Evolutionary conservation across 2,797 vertebrate species (phyloP).

Genomic region (Natrix natrix): DNA sequence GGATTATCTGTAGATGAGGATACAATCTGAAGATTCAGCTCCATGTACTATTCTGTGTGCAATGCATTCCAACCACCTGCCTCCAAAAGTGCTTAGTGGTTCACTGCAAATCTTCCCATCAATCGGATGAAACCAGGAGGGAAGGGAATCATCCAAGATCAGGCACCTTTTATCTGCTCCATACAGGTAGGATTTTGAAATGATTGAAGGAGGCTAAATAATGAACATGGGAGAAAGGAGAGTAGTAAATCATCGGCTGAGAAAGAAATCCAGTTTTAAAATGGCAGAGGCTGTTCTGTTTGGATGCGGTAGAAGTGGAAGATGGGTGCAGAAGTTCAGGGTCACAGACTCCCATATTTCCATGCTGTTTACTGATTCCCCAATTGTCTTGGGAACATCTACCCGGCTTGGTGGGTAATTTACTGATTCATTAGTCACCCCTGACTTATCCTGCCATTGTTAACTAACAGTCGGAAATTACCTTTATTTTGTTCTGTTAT

Average conservation of each 20-base stretch:
- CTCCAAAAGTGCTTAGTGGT: background rate
- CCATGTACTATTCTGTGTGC: background rate
- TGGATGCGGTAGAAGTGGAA: background rate
- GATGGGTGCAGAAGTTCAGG: background rate
- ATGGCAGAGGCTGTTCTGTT: background rate
- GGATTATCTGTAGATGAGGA: background rate
- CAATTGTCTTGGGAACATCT: background rate
- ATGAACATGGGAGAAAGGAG: background rate
- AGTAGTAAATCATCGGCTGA: background rate
- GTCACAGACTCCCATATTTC: background rate
- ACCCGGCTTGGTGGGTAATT: slow-evolving; percentile 1
- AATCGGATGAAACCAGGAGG: background rate
- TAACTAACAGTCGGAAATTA: slow-evolving; percentile 54
- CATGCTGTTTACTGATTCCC: background rate
- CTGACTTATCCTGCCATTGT: slow-evolving; percentile 30
- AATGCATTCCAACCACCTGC: background rate
- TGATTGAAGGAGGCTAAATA: background rate
- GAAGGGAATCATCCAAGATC: background rate
- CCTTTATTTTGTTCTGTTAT: slow-evolving; percentile 49
- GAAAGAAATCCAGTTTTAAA: background rate
- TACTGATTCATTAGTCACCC: slow-evolving; percentile 34
- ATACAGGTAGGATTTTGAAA: background rate
- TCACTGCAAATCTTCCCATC: background rate
- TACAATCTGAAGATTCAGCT: background rate
- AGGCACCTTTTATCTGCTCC: background rate